Evolutionary conservation across 2,797 vertebrate species (phyloP).

Genomic region (Mycteria americana): DNA sequence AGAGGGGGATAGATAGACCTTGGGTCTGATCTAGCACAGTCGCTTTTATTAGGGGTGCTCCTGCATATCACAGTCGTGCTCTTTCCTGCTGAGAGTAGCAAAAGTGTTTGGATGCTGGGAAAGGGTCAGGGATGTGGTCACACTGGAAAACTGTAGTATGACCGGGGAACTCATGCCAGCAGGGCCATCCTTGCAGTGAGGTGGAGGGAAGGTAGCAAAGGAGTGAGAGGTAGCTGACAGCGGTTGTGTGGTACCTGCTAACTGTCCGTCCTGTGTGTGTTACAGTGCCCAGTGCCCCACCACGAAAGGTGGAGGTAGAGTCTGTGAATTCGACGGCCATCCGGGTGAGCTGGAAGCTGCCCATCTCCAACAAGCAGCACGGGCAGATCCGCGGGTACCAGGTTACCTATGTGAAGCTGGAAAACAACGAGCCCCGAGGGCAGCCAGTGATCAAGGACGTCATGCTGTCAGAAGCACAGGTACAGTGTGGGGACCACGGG

Average conservation of each 20-base stretch:
- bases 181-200: not conserved
- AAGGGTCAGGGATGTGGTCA: not conserved
- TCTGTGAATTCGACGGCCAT: slow-evolving; percentile 90
- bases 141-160: not conserved
- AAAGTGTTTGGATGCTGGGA: not conserved
- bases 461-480: slow-evolving; percentile 89
- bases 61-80: not conserved
- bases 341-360: slow-evolving; percentile 90
- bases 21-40: not conserved
- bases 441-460: slow-evolving; percentile 87
- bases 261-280: not conserved
- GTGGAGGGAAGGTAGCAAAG: not conserved
- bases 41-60: not conserved
- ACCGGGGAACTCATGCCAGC: not conserved
- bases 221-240: not conserved
- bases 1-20: not conserved
- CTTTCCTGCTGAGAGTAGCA: not conserved
- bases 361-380: slow-evolving; percentile 88
- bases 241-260: not conserved
- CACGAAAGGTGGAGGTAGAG: slow-evolving; percentile 88
- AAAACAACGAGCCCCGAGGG: slow-evolving; percentile 88
- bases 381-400: slow-evolving; percentile 94
- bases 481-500: slow-evolving; percentile 41
- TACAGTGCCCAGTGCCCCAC: slow-evolving; percentile 73
- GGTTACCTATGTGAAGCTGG: slow-evolving; percentile 88